These are phyloP conservation scores for Coreoperca whiteheadi DNA, from an alignment of 2,113 vertebrate species.

Conservation along the genomic window DNA sequence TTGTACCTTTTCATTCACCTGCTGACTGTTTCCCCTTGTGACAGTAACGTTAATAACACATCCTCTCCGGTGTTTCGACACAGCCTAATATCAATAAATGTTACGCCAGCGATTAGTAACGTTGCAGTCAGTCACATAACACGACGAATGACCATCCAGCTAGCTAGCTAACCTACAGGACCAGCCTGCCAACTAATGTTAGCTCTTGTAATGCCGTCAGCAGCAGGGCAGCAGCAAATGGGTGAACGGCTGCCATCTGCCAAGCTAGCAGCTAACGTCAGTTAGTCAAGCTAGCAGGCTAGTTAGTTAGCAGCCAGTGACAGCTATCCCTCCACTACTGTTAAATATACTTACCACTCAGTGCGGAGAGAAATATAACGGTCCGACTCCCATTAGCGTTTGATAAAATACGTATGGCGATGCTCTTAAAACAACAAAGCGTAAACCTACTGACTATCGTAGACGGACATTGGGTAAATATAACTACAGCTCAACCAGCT, in stretches of 20 bases:
- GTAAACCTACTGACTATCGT: neutral
- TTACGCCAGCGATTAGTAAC: neutral
- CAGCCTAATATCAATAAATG: neutral
- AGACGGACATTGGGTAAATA: neutral
- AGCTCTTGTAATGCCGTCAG: neutral
- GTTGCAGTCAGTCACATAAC: neutral
- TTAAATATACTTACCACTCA: constrained; percentile 61
- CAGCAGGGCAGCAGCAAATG: neutral
- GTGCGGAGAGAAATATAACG: neutral
- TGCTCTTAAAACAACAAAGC: neutral
- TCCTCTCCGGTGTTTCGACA: neutral
- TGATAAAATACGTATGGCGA: neutral
- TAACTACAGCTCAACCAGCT: neutral
- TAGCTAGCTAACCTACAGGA: neutral
- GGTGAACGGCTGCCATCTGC: neutral
- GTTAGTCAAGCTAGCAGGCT: constrained; percentile 19
- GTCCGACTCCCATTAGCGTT: constrained; percentile 32
- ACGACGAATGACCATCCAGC: neutral
- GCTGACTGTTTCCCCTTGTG: neutral
- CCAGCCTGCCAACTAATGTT: neutral
- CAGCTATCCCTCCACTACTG: neutral
- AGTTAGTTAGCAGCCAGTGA: constrained; percentile 19
- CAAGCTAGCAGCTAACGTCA: constrained; percentile 5
- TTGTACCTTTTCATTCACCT: neutral
- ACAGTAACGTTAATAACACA: neutral